Evolutionary conservation across 2,797 vertebrate species (phyloP).

Genomic region (Danio tinwini): DNA sequence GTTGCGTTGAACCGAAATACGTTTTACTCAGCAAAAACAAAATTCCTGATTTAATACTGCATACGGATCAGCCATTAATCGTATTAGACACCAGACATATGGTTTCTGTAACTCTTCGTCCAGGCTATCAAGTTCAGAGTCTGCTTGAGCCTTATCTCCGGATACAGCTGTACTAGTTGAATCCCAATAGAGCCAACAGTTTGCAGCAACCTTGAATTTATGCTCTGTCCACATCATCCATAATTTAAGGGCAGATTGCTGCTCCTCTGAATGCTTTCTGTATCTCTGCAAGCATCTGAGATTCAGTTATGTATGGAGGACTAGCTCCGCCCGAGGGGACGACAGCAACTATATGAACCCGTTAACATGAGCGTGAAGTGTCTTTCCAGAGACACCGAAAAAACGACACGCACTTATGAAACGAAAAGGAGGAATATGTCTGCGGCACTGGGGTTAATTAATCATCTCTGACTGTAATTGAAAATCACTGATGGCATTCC

Average conservation of each 20-base stretch:
- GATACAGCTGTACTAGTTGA: conserved; percentile 26
- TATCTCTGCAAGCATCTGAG: conserved; percentile 37
- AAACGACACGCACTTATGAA: background rate
- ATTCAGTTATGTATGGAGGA: conserved; percentile 38
- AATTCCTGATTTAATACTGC: background rate
- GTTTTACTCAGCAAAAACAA: conserved; percentile 1
- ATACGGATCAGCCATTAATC: conserved; percentile 8
- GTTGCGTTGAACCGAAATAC: background rate
- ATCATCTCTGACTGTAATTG: conserved; percentile 49
- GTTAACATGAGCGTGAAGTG: conserved; percentile 29
- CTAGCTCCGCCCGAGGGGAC: background rate
- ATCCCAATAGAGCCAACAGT: conserved; percentile 22
- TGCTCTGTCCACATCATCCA: conserved; percentile 41
- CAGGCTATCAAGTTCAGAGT: background rate
- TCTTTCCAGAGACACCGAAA: conserved; percentile 10
- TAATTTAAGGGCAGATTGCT: conserved; percentile 47
- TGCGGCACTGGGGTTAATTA: conserved; percentile 42
- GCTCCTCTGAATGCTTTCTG: conserved; percentile 13
- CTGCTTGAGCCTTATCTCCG: conserved; percentile 1
- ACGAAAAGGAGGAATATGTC: conserved; percentile 41
- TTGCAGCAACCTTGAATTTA: conserved; percentile 29
- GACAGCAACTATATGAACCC: conserved; percentile 6
- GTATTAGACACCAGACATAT: background rate
- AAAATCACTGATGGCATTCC: conserved; percentile 51
- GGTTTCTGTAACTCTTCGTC: conserved; percentile 4